These are phyloP conservation scores for Ictalurus punctatus DNA, from an alignment of 2,113 vertebrate species.

Conservation along the genomic window DNA sequence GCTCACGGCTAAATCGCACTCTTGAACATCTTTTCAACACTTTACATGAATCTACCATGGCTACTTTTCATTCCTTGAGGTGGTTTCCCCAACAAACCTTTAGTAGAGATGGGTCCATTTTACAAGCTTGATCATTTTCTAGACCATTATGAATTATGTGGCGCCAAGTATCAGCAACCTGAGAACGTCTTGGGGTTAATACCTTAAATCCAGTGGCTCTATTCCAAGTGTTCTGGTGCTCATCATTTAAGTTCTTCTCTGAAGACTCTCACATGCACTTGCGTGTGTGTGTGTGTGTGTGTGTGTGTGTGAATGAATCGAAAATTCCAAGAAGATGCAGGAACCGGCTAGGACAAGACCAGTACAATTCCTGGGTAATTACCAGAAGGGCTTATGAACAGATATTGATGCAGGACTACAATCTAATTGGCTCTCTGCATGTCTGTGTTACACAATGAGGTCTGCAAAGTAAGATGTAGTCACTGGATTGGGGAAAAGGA, in stretches of 20 bases:
- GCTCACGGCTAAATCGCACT: neutral
- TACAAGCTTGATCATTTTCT: neutral
- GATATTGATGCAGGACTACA: neutral
- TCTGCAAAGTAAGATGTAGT: neutral
- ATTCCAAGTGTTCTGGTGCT: neutral
- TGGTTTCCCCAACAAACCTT: neutral
- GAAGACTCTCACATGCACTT: neutral
- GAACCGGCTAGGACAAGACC: neutral
- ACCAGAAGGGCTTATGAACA: neutral
- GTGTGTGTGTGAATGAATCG: neutral
- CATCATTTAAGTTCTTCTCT: conserved; percentile 1
- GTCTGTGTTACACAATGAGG: neutral
- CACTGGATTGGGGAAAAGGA: neutral
- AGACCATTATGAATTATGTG: neutral
- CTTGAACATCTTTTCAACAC: neutral
- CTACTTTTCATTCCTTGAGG: neutral
- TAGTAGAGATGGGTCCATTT: neutral
- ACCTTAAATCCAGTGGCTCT: no score
- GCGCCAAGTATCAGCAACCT: neutral
- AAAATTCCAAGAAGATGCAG: neutral
- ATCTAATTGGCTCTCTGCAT: neutral
- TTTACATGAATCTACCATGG: neutral
- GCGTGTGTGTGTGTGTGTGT: neutral
- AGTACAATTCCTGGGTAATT: neutral
- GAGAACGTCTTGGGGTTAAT: neutral